Conservation (phyloP, 2,113 vertebrate species). For the Ammodytes dubius region DNA sequence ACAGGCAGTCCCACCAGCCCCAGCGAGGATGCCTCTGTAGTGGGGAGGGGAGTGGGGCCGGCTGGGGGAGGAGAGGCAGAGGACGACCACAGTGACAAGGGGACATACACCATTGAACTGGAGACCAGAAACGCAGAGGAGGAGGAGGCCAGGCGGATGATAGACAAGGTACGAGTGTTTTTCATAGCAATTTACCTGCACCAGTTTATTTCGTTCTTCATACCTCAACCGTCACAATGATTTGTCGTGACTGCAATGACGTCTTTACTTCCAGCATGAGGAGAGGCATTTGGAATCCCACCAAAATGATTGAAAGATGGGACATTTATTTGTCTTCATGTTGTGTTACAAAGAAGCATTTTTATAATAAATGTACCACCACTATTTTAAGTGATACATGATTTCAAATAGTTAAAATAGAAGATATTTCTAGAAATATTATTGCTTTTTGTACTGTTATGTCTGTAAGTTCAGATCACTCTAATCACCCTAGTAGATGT, state of each 20-base stretch:
- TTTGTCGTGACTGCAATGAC: not conserved
- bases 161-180: conserved; percentile 91
- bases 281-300: not conserved
- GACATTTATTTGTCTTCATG: not conserved
- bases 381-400: not conserved
- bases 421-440: not conserved
- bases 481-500: not conserved
- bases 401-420: not conserved
- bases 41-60: conserved; percentile 40
- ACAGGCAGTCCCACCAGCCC: conserved; percentile 86
- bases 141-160: conserved; percentile 95
- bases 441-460: not conserved
- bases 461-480: not conserved
- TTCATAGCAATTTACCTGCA: no score
- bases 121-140: conserved; percentile 95
- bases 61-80: conserved; percentile 76
- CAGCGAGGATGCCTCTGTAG: conserved; percentile 82
- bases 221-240: not conserved
- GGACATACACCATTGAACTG: conserved; percentile 96
- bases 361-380: not conserved
- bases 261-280: not conserved
- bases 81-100: conserved; percentile 96
- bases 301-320: not conserved
- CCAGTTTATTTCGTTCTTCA: not conserved
- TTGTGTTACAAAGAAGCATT: not conserved